Base-by-base conservation (phyloP, 1,140 invertebrate genomes). In the Lethocerus indicus region DNA sequence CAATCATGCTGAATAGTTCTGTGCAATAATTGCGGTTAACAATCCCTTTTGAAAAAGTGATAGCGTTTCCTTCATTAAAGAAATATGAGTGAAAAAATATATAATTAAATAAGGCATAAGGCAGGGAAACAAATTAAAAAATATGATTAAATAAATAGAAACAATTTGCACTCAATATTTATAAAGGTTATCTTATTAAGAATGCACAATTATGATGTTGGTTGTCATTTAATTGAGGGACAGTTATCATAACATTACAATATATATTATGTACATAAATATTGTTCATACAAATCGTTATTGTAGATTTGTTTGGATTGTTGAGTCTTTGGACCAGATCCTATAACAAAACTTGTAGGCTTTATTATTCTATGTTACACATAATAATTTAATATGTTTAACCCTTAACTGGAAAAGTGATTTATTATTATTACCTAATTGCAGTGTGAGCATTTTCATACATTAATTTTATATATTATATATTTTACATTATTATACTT, bases 351-450 rank as follows among this genome's bases (percentile, higher is more conserved):
- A 47, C n/a, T 36, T 36, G 35, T 44, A 37, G 45, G 28, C 43
- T 51, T 51, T 42, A 51, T 51, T 37, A 50, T n/a, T 41, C 49
- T 50, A 50, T 50, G 49, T 32, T 51, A 51, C 49, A 51, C 39
- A 51, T 43, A 51, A 51, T 51, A 51, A 20, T 46, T 51, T 42
- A 45, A 51, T 45, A 51, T 46, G 35, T 51, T 44, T 51, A 44
- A 51, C 25, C 36, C 35, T 51, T 51, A 41, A 35, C 39, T 51
- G 49, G 41, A 51, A 51, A 51, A 51, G 49, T 51, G 49, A 51
- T 51, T 51, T 51, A 51, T 51, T 43, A 50, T 50, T 51, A 51
- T 51, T 51, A 51, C 45, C 49, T 51, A 51, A 51, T 51, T 51
- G 49, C 49, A 51, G 49, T 45, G 49, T 51, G 49, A 51, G 49